Evolutionary conservation across 2,113 vertebrate species (phyloP), one percentile per base, ranked within the genome.

Genomic region (Neotoma lepida): DNA sequence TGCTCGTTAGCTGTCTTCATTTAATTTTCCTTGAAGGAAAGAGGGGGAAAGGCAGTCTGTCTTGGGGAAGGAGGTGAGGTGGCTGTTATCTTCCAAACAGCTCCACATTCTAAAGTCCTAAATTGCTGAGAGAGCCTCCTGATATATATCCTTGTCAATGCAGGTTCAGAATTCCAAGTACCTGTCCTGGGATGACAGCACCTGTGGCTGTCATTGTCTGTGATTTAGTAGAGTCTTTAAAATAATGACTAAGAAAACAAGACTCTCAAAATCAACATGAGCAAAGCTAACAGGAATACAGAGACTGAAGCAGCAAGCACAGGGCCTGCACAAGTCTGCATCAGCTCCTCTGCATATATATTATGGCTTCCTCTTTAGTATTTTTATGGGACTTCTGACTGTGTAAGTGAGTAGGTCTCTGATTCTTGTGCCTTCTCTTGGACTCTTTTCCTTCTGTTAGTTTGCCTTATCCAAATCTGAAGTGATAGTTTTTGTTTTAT

Each of bases 1-100:
- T 97, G 88, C 97, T 98, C 1, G 5, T 98, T 98, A 98, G 97
- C 94, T 97, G 95, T 95, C 97, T 86, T 97, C 98, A 97, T 95
- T 97, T 97, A 98, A 97, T 97, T 97, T 97, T 95, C 85, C 93
- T 97, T 97, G 97, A 96, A 96, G 93, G 76, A 96, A 61, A 94
- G 85, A 93, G 51, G 63, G 94, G 39, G 56, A 54, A 89, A 96
- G 91, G 81, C 77, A 63, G 64, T 88, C 84, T 90, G 91, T 64
- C 64, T 97, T 86, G 86, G 78, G 96, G 76, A 17, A 10, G 66
- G 1, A 51, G 61, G 17, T 15, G 12, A 20, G 33, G 4, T 13
- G 56, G 2, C 0, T n/a, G 68, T 92, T 93, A 24, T 94, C 26
- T 87, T 88, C 24, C 85, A 46, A 93, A 92, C 51, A 77, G 61